Base-by-base conservation (phyloP, 2,797 vertebrate species). In the Gorsachius magnificus region DNA sequence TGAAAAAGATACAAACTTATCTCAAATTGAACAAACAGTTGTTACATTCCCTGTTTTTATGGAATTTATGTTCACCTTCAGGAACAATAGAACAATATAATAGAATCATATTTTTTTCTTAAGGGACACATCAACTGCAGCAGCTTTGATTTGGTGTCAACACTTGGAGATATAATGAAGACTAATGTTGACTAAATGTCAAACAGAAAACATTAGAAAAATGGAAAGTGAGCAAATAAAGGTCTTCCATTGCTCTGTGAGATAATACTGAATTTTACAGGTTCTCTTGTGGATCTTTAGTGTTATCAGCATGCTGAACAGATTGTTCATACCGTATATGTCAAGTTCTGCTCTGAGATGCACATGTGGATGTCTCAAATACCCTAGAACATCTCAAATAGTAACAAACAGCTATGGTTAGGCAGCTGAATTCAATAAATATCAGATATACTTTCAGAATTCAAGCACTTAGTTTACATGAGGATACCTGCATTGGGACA, bases 81-180 rank as follows among this genome's bases (percentile, higher is more conserved):
- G 94, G 93, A 97, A 58, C 89, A 98, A 96, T 89, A 96, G 94
- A 97, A 93, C 93, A 94, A 94, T 90, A 91, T 96, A 96, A 97
- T 97, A 92, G 97, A 96, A 93, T 97, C 88, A 96, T 97, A 96
- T 97, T 96, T 97, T 97, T 97, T 95, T 97, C 98, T 97, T 97
- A 75, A 70, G 95, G 95, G 97, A 97, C 76, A 87, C 82, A 76
- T 87, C 89, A 95, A 87, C 90, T 97, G 63, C 65, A 93, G 93
- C 45, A 91, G 82, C 84, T 97, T 98, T 98, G 97, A 98, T 98
- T 97, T 98, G 96, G 79, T 98, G 98, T 98, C 98, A 98, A 65
- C 89, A 48, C 69, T 96, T 94, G 86, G 94, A 94, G 95, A 95
- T 96, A 96, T 98, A 98, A 98, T 98, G 97, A 98, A 98, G 98